Conservation (phyloP, 2,797 vertebrate species). For the Tenualosa ilisha region DNA sequence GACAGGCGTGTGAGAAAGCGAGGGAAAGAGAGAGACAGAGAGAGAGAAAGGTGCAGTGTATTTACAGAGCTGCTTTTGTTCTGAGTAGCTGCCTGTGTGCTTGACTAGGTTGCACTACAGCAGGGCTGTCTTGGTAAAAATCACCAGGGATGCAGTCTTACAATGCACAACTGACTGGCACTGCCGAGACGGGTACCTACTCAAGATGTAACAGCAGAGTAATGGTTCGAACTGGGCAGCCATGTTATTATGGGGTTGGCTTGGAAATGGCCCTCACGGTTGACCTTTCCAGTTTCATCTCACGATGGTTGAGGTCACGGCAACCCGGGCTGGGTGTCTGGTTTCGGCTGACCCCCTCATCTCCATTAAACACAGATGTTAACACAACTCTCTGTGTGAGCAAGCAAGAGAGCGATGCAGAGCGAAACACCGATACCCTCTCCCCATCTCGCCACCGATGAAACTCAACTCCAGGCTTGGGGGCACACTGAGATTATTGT, state of each 20-base stretch:
- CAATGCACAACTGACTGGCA: not conserved
- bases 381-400: not conserved
- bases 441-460: not conserved
- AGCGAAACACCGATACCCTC: slow-evolving; percentile 13
- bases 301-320: not conserved
- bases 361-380: slow-evolving; percentile 24
- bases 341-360: slow-evolving; percentile 12
- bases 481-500: slow-evolving; percentile 31
- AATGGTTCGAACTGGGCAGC: not conserved
- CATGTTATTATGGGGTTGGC: not conserved
- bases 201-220: not conserved
- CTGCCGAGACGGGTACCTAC: not conserved
- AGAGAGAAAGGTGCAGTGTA: not conserved
- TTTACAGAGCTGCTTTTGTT: slow-evolving; percentile 20
- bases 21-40: not conserved
- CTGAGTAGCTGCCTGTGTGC: not conserved
- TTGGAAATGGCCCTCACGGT: not conserved
- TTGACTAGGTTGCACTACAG: slow-evolving; percentile 15
- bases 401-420: not conserved
- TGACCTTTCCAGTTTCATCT: slow-evolving; percentile 27
- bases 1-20: slow-evolving; percentile 19
- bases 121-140: not conserved
- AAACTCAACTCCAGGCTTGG: not conserved
- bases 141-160: slow-evolving; percentile 4
- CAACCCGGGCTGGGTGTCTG: not conserved